phyloP scores from a whole-genome alignment of 2,888 invertebrate genomes.

The Caenorhabditis sp. region DNA sequence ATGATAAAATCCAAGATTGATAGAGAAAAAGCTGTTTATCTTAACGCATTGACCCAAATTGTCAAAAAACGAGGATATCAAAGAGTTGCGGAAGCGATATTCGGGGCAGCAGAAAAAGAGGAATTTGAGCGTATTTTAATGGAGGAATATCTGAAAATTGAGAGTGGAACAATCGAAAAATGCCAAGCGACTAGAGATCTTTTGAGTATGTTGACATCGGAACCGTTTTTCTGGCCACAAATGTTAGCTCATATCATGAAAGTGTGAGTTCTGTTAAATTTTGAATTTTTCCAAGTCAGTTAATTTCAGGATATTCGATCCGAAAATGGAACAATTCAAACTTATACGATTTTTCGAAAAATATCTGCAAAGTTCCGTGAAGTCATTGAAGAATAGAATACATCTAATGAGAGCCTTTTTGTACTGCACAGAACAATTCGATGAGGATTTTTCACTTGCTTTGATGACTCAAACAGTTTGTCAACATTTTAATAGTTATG shows the following conservation, averaged over 20 bases:
- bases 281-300: neutral
- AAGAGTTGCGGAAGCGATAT: neutral
- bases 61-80: neutral
- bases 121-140: neutral
- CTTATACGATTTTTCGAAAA: neutral
- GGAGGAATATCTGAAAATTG: neutral
- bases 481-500: neutral
- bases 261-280: neutral
- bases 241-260: neutral
- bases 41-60: neutral
- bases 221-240: neutral
- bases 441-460: neutral
- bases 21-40: neutral
- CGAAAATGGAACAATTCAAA: neutral
- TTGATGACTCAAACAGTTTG: neutral
- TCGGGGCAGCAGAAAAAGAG: neutral
- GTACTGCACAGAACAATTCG: neutral
- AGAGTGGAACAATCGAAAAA: neutral
- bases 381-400: neutral
- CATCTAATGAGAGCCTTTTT: neutral
- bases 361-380: neutral
- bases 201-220: neutral
- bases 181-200: neutral
- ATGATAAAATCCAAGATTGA: constrained; percentile 12
- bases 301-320: neutral